Percentiles rank a stretch among this genome's conserved stretches.
These are phyloP conservation scores for Varanus salvator DNA, from an alignment of 2,113 vertebrate species.

Conservation along the genomic window DNA sequence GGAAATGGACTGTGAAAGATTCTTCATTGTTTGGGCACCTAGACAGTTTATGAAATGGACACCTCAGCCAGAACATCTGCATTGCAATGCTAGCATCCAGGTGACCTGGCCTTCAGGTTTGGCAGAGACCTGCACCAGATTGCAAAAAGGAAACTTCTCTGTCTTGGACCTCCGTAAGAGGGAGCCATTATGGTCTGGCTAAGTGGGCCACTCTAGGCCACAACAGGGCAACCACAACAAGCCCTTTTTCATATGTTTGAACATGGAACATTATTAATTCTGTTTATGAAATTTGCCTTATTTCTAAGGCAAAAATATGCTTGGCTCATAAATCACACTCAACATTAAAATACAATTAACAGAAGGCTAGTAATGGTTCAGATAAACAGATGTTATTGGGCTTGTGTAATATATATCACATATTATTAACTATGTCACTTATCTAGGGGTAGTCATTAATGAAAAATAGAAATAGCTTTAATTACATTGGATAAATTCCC, in stretches of 20 bases:
- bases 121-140: no score
- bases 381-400: conserved; percentile 19
- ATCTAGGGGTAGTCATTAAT: conserved; percentile 11
- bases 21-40: no score
- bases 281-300: background rate
- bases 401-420: conserved; percentile 36
- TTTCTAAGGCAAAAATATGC: background rate
- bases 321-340: conserved; percentile 1
- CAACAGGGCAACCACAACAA: no score
- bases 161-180: no score
- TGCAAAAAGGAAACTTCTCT: no score
- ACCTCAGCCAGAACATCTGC: no score
- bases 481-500: conserved; percentile 33
- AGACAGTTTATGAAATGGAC: no score
- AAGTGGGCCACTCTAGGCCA: no score
- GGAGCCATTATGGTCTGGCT: no score
- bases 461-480: conserved; percentile 37
- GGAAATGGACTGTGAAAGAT: no score
- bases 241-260: background rate
- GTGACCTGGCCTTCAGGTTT: no score
- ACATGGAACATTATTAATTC: conserved; percentile 4
- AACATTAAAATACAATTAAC: background rate
- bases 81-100: no score
- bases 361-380: conserved; percentile 6
- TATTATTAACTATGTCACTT: conserved; percentile 29